Conservation (phyloP, 2,113 vertebrate species). For the Anolis carolinensis region DNA sequence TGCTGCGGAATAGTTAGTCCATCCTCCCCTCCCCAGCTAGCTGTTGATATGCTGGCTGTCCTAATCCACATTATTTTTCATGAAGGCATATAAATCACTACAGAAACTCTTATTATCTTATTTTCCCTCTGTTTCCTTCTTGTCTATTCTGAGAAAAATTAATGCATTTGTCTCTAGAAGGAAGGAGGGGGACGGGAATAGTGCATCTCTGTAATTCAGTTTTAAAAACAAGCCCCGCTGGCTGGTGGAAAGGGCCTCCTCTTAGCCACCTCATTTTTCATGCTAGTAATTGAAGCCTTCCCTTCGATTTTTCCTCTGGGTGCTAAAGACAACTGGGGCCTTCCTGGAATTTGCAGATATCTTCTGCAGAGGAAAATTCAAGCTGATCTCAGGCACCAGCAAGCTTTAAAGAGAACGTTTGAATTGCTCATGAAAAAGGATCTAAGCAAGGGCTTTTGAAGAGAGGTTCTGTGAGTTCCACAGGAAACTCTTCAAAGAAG, state of each 20-base stretch:
- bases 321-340: constrained; percentile 77
- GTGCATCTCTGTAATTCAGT: constrained; percentile 77
- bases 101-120: constrained; percentile 79
- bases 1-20: constrained; percentile 52
- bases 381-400: not conserved
- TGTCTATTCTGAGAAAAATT: constrained; percentile 77
- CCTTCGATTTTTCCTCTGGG: constrained; percentile 74
- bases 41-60: not conserved
- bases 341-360: constrained; percentile 67
- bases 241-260: constrained; percentile 67
- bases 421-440: not conserved
- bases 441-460: not conserved
- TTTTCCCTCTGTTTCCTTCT: constrained; percentile 74
- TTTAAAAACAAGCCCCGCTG: constrained; percentile 74
- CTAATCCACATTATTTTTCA: constrained; percentile 69
- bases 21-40: not conserved
- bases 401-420: not conserved
- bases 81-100: constrained; percentile 79
- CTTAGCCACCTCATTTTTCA: constrained; percentile 77
- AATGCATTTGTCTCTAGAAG: constrained; percentile 74
- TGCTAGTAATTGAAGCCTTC: constrained; percentile 75
- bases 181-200: constrained; percentile 47
- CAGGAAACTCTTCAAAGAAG: not conserved
- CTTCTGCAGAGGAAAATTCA: constrained; percentile 28
- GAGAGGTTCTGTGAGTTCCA: not conserved